A percentile compares a stretch with the other conserved stretches of the same genome.
These are phyloP conservation scores for Thecophora atra DNA, from an alignment of 2,888 invertebrate genomes.

Conservation along the genomic window DNA sequence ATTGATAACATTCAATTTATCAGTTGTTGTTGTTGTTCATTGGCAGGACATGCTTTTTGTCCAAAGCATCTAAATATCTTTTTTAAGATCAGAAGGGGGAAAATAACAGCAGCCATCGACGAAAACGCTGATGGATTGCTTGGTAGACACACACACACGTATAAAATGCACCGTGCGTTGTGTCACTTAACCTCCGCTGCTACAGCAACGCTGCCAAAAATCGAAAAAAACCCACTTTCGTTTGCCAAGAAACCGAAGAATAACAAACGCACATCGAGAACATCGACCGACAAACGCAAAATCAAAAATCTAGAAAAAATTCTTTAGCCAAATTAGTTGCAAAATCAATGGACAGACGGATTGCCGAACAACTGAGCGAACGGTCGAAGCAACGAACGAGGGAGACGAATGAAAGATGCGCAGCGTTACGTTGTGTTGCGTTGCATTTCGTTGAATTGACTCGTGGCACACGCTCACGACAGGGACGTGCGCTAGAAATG, in stretches of 20 bases:
- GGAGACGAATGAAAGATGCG: too few species aligned
- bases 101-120: too few species aligned
- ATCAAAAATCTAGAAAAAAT: conserved; percentile 22
- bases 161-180: too few species aligned
- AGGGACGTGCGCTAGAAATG: neutral
- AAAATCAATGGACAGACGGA: conserved; percentile 14
- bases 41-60: too few species aligned
- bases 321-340: conserved; percentile 32
- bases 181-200: neutral
- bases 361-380: too few species aligned
- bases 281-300: conserved; percentile 9
- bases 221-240: neutral
- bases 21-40: too few species aligned
- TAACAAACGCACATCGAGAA: neutral
- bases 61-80: too few species aligned
- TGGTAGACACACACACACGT: too few species aligned
- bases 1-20: too few species aligned
- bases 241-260: neutral
- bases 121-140: too few species aligned
- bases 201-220: neutral
- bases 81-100: too few species aligned
- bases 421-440: neutral
- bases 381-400: neutral
- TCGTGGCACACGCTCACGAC: conserved; percentile 33
- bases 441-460: conserved; percentile 15